Conservation (phyloP, 2,113 vertebrate species). For the Saguinus imperator region DNA sequence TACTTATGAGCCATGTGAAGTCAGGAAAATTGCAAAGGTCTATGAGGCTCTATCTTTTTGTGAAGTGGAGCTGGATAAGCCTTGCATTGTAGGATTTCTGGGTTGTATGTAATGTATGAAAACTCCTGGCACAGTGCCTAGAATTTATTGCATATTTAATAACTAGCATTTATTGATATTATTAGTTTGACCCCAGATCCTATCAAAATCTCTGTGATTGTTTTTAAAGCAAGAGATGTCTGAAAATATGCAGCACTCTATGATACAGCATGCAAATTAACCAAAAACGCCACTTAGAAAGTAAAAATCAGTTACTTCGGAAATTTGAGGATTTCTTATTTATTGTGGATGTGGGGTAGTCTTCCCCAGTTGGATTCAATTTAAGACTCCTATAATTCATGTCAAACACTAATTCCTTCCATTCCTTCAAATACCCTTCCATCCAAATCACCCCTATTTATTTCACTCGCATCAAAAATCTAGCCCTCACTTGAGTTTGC, state of each 20-base stretch:
- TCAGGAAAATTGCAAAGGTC: not conserved
- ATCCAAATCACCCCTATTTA: not conserved
- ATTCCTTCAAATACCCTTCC: not conserved
- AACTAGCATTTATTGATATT: not conserved
- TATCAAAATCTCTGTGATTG: not conserved
- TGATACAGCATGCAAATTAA: not conserved
- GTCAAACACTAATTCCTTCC: not conserved
- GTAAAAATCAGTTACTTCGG: not conserved
- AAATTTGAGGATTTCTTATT: not conserved
- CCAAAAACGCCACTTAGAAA: not conserved
- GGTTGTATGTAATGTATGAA: not conserved
- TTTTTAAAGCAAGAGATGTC: not conserved
- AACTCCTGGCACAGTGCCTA: not conserved
- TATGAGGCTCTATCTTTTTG: not conserved
- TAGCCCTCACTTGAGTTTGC: slow-evolving; percentile 5
- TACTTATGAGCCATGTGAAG: not conserved
- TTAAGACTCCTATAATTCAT: not conserved
- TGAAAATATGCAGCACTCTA: not conserved
- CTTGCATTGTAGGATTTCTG: not conserved
- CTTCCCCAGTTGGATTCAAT: not conserved
- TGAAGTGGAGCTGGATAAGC: not conserved
- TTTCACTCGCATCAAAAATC: not conserved
- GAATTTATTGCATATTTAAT: not conserved
- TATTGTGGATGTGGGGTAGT: not conserved
- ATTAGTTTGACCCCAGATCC: not conserved